Conservation (phyloP, 30 jellyfish, hydroid and myxozoan species). For the Cassiopea andromeda region DNA sequence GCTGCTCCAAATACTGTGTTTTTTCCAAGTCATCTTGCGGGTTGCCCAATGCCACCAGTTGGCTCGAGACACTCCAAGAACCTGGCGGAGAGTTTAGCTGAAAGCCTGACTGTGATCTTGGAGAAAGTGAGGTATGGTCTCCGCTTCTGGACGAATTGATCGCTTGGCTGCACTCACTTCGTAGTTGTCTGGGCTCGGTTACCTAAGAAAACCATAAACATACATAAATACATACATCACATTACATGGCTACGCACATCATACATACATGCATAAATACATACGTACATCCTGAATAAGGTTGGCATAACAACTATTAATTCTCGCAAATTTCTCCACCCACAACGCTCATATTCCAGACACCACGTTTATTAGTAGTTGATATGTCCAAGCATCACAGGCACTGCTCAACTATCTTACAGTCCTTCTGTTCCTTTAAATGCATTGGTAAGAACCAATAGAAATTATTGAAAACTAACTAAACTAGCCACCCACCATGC, state of each 20-base stretch:
- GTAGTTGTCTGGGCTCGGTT: background rate
- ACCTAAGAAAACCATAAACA: background rate
- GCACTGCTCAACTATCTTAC: no score
- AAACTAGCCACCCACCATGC: no score
- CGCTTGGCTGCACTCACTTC: background rate
- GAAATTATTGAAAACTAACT: no score
- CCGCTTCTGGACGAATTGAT: background rate
- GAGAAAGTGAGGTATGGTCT: background rate
- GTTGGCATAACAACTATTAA: no score
- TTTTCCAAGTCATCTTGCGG: conserved; percentile 18
- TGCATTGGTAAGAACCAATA: no score
- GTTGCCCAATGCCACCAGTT: background rate
- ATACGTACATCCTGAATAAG: background rate
- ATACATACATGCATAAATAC: background rate
- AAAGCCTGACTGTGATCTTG: no score
- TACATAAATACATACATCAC: background rate
- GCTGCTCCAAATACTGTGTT: conserved; percentile 29
- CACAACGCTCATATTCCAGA: no score
- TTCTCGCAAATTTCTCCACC: no score
- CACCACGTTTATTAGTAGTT: no score
- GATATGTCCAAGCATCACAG: no score
- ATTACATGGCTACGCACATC: background rate
- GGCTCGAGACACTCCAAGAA: conserved; percentile 10
- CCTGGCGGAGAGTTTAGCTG: background rate
- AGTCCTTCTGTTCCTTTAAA: no score